phyloP scores from a whole-genome alignment of 2,888 invertebrate species.

The Alviniconcha strummeri region DNA sequence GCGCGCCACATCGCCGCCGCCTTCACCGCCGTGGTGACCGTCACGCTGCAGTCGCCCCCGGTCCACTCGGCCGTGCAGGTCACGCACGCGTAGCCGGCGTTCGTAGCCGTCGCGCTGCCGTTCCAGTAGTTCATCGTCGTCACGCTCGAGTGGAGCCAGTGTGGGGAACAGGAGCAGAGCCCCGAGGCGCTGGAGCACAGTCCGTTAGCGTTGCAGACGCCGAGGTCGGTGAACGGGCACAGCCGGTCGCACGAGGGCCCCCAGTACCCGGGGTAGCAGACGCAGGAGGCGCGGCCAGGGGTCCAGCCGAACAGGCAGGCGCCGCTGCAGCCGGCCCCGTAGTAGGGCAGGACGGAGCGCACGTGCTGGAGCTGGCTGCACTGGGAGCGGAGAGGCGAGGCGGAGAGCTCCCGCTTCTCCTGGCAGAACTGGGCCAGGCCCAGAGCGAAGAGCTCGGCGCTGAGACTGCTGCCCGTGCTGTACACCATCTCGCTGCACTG shows the following conservation, averaged over 20 bases:
- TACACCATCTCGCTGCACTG: constrained; percentile 44
- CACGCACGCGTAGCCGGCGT: constrained; percentile 44
- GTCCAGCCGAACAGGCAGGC: constrained; percentile 49
- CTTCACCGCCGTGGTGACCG: constrained; percentile 34
- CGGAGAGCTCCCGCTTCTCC: not conserved
- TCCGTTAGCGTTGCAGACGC: constrained; percentile 51
- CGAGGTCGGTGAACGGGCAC: constrained; percentile 47
- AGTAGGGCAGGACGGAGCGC: constrained; percentile 34
- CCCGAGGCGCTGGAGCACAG: constrained; percentile 43
- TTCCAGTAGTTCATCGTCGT: constrained; percentile 48
- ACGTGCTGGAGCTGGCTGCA: constrained; percentile 12
- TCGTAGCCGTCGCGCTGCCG: constrained; percentile 25
- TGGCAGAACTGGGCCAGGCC: constrained; percentile 33
- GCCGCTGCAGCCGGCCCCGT: constrained; percentile 41
- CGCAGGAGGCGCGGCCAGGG: constrained; percentile 39
- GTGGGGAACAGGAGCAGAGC: constrained; percentile 49
- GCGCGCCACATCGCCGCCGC: constrained; percentile 14
- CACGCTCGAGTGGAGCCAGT: constrained; percentile 42
- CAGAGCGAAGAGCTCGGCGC: constrained; percentile 22
- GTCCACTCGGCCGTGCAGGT: constrained; percentile 53
- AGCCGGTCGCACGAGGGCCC: constrained; percentile 48
- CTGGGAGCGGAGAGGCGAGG: constrained; percentile 17
- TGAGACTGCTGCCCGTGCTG: constrained; percentile 9
- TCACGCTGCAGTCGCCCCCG: constrained; percentile 53
- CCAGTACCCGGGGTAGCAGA: constrained; percentile 50